A percentile compares a stretch with the other conserved stretches of the same genome.
phyloP scores from a whole-genome alignment of 1,140 invertebrate species.

The Glomeris maerens region DNA sequence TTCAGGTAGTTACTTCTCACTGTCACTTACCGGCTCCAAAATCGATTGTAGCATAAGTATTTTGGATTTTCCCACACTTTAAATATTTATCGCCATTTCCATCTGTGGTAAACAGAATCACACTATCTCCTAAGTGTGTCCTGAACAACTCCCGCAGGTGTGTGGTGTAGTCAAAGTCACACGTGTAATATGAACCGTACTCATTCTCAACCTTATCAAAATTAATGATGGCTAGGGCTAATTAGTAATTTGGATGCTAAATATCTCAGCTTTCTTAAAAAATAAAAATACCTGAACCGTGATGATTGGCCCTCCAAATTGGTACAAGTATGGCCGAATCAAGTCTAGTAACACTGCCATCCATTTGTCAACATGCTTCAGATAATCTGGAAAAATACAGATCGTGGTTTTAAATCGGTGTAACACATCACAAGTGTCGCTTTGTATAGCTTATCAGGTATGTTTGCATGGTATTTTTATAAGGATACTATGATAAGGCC shows the following conservation, averaged over 20 bases:
- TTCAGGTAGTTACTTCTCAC: background rate
- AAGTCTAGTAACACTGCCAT: slow-evolving; percentile 39
- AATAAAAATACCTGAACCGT: slow-evolving; percentile 72
- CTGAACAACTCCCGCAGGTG: slow-evolving; percentile 46
- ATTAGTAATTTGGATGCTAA: background rate
- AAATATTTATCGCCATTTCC: slow-evolving; percentile 37
- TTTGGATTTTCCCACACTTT: slow-evolving; percentile 46
- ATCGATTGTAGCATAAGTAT: slow-evolving; percentile 54
- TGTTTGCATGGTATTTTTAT: background rate
- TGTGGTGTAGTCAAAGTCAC: slow-evolving; percentile 50
- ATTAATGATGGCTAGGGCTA: background rate
- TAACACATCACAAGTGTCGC: background rate
- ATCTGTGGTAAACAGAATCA: slow-evolving; percentile 71
- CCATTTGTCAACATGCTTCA: slow-evolving; percentile 46
- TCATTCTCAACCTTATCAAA: slow-evolving; percentile 60
- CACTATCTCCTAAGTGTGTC: slow-evolving; percentile 44
- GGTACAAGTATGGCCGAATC: slow-evolving; percentile 44
- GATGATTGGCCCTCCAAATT: slow-evolving; percentile 64
- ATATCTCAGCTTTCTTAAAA: slow-evolving; percentile 6
- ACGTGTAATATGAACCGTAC: slow-evolving; percentile 69
- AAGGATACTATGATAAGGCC: no score
- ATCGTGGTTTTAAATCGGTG: slow-evolving; percentile 14
- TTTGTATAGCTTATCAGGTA: slow-evolving; percentile 16
- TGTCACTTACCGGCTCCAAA: slow-evolving; percentile 42
- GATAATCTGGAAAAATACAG: slow-evolving; percentile 36